Percentiles rank a stretch among this genome's conserved stretches.
Conservation (phyloP, 1,140 invertebrate species). For the Aphaenogaster rudis region DNA sequence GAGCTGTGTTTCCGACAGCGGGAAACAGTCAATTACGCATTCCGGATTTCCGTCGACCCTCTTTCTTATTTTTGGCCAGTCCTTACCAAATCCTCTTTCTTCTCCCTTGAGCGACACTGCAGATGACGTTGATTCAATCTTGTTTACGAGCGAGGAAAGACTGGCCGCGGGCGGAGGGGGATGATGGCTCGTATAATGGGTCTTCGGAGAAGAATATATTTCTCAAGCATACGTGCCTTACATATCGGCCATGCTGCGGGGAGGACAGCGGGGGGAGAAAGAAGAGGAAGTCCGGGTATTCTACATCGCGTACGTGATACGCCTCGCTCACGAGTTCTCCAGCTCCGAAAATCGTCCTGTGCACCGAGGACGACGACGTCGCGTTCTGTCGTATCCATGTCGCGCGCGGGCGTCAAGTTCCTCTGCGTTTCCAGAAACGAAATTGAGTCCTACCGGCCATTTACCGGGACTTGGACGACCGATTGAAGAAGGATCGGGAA, state of each 20-base stretch:
- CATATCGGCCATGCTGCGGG: conserved; percentile 58
- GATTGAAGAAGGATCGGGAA: conserved; percentile 45
- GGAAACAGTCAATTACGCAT: conserved; percentile 30
- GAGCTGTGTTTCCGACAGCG: not conserved
- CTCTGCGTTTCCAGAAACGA: conserved; percentile 35
- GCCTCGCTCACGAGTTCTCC: conserved; percentile 63
- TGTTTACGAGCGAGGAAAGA: conserved; percentile 54
- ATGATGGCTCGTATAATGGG: conserved; percentile 71
- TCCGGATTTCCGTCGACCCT: not conserved
- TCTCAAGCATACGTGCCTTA: conserved; percentile 77
- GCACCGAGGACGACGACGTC: conserved; percentile 5
- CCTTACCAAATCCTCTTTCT: conserved; percentile 12
- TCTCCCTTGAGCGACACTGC: conserved; percentile 25
- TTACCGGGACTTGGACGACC: conserved; percentile 2
- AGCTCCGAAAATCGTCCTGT: conserved; percentile 52
- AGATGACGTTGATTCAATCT: conserved; percentile 70
- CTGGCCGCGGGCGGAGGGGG: not conserved
- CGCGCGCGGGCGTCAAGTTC: not conserved
- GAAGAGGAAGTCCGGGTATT: conserved; percentile 71
- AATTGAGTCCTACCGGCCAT: conserved; percentile 52
- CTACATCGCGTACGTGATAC: conserved; percentile 76
- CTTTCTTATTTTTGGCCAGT: conserved; percentile 21
- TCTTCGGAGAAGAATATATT: conserved; percentile 76
- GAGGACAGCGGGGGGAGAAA: not conserved
- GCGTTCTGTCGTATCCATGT: conserved; percentile 25